Evolutionary conservation across 2,888 invertebrate genomes (phyloP), one percentile per base, ranked within the genome.

Genomic region (Fragum sueziense): DNA sequence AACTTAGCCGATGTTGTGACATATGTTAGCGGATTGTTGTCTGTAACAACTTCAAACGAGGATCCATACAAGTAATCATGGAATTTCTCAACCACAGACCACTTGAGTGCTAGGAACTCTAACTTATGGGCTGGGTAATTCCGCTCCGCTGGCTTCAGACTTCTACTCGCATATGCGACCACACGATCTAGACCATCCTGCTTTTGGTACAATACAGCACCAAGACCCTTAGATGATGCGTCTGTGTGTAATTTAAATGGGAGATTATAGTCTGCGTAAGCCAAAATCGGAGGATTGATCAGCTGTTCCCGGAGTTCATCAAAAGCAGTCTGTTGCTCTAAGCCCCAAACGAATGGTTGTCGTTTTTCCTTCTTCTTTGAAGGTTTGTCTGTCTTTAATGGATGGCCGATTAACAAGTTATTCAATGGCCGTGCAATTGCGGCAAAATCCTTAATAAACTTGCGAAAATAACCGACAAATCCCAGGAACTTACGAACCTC

Each of bases 171-270:
- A 27, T 61, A 61, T 9, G 61, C 61, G n/a, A 27, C 29, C 4
- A 61, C 61, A 27, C 61, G 27, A 4, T 61, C 61, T 7, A 31
- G 22, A 29, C 61, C 29, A 27, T 61, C 78, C 17, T 75, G 68
- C 7, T 57, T 34, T 37, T 85, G 77, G 51, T 79, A 84, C 47
- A 84, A 34, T 3, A 79, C 74, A 57, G 71, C 77, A 25, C 82
- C 84, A 3, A 82, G 54, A 20, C 79, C 79, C 34, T 51, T 22
- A n/a, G 41, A 14, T 61, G 70, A 68, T 0, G 76, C 74, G 68
- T 85, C 84, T 4, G 65, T 74, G 57, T 82, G 71, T 1, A 85
- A 25, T 9, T 67, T 74, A 57, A 81, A 85, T 31, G 82, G 73
- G 4, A 61, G 52, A 9, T 25, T 54, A 27, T 57, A 65, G 69